Evolutionary conservation across 2,113 vertebrate genomes (phyloP), one percentile per base, ranked within the genome.

Genomic region (Tetrax tetrax): DNA sequence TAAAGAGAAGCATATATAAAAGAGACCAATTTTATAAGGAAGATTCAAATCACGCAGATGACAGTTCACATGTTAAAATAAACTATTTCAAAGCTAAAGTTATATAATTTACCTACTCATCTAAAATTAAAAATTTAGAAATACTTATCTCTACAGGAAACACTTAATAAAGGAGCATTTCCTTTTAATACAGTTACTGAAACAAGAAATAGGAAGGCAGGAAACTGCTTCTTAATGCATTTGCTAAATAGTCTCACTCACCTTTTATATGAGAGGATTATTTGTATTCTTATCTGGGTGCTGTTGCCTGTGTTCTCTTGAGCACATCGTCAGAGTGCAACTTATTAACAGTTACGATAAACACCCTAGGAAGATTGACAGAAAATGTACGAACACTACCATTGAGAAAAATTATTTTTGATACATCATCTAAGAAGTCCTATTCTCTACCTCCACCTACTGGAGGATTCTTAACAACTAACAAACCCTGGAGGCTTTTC

Each of bases 361-460:
- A 91, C 7, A 72, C 6, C 11, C 10, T 51, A 64, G 57, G 12
- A 92, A 86, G 64, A 72, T 2, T 93, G 71, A 64, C 64, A 68
- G 56, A 66, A 95, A 89, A 87, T 23, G 2, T 50, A 47, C 31
- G 27, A 83, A 54, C 7, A 33, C 2, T 37, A 56, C 1, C 24
- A 54, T 2, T 60, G 33, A 82, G n/a, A 68, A 84, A 76, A 86
- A 83, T 3, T 29, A 38, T 60, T 89, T 89, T 91, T 75, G 13
- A 56, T 28, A 12, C 21, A 18, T 45, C 24, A 38, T 53, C 48
- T 76, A 57, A 53, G 57, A 95, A 9, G 0, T 33, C 48, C 43
- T 89, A 45, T 95, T 96, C 93, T 96, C 74, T 96, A 45, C 43
- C 93, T 89, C 95, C 95, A 94, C 53, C 91, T 97, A 61, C 87